Percentiles rank a stretch among this genome's conserved stretches.
These are phyloP conservation scores for Semaprochilodus insignis DNA, from an alignment of 2,797 vertebrate species.

Conservation along the genomic window DNA sequence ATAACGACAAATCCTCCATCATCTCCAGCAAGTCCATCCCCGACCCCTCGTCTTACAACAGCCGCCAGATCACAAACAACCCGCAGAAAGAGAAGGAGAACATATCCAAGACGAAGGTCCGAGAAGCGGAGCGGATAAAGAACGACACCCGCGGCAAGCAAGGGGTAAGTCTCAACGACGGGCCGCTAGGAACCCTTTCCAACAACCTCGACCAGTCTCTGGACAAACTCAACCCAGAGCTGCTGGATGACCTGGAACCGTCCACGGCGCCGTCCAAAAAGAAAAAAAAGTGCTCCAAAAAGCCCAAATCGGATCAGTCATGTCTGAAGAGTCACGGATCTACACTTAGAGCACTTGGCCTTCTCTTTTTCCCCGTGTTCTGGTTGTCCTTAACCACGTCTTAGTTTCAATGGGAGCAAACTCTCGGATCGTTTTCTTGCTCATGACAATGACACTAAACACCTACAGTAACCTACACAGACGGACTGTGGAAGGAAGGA, in stretches of 20 bases:
- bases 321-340: constrained; percentile 88
- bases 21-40: constrained; percentile 87
- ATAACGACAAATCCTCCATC: constrained; percentile 91
- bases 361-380: constrained; percentile 82
- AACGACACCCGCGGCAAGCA: constrained; percentile 92
- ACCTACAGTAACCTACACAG: constrained; percentile 80
- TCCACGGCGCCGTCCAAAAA: constrained; percentile 92
- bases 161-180: constrained; percentile 83
- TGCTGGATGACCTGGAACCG: constrained; percentile 86
- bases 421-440: constrained; percentile 66
- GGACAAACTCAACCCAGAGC: constrained; percentile 87
- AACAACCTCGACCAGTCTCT: constrained; percentile 88
- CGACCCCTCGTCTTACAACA: constrained; percentile 83
- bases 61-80: constrained; percentile 87
- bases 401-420: constrained; percentile 68
- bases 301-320: constrained; percentile 92
- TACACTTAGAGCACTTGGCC: constrained; percentile 75
- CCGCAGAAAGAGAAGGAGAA: constrained; percentile 92
- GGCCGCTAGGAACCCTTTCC: constrained; percentile 92
- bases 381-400: constrained; percentile 86
- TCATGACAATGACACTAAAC: constrained; percentile 84
- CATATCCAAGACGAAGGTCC: constrained; percentile 90
- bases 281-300: constrained; percentile 95
- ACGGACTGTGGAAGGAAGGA: constrained; percentile 70
- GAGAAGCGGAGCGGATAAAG: constrained; percentile 84